phyloP scores from a whole-genome alignment of 1,140 invertebrate genomes.

The Orius insidiosus region DNA sequence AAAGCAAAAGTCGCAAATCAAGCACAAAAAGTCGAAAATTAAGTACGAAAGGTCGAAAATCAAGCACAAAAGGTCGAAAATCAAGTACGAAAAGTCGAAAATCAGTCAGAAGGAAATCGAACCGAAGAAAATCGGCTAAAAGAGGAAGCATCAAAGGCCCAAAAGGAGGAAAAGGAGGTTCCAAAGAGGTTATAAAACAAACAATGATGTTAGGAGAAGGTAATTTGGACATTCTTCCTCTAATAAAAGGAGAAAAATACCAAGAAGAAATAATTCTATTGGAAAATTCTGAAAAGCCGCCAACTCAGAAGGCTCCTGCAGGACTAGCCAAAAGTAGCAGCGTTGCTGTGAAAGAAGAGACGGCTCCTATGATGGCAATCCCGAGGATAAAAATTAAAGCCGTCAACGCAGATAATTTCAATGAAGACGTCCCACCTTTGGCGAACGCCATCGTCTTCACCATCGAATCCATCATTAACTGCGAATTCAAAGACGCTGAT shows the following conservation, averaged over 20 bases:
- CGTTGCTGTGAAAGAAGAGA: neutral
- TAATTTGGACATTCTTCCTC: conserved; percentile 8
- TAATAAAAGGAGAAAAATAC: conserved; percentile 6
- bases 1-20: too few species aligned
- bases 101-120: too few species aligned
- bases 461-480: conserved; percentile 4
- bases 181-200: neutral
- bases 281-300: conserved; percentile 4
- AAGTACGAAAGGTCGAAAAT: too few species aligned
- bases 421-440: neutral
- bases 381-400: conserved; percentile 1
- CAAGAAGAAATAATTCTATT: conserved; percentile 3
- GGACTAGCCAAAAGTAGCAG: too few species aligned
- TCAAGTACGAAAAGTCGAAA: too few species aligned
- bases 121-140: too few species aligned
- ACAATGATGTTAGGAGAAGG: conserved; percentile 5
- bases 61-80: too few species aligned
- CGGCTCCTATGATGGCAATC: neutral
- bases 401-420: neutral
- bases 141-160: too few species aligned
- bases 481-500: neutral
- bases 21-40: too few species aligned
- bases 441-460: conserved; percentile 4
- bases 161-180: neutral
- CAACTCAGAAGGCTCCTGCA: too few species aligned